phyloP scores from a whole-genome alignment of 2,113 vertebrate species.

The Cyanoliseus patagonus region DNA sequence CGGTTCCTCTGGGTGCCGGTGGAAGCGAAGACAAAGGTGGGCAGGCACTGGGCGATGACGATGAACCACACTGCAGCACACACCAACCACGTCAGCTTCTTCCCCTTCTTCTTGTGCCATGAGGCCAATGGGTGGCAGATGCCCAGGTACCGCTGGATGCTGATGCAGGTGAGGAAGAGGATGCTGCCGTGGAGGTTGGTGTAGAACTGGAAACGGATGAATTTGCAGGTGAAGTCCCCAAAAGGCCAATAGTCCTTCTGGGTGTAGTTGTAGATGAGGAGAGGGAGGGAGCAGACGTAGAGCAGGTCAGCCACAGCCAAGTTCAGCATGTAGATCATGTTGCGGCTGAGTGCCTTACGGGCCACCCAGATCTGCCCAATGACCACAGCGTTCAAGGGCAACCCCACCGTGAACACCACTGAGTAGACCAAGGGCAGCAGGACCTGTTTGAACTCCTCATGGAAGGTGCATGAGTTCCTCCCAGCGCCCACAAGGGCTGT shows the following conservation, averaged over 20 bases:
- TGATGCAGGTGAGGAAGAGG: constrained; percentile 97
- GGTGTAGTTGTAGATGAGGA: constrained; percentile 95
- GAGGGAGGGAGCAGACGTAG: constrained; percentile 91
- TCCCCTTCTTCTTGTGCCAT: constrained; percentile 88
- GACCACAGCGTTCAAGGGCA: constrained; percentile 86
- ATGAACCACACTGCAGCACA: constrained; percentile 84
- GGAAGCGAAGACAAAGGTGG: constrained; percentile 87
- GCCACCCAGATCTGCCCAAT: constrained; percentile 87
- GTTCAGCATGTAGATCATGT: constrained; percentile 91
- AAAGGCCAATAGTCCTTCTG: constrained; percentile 96
- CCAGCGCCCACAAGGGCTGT: accelerated
- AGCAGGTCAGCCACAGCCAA: constrained; percentile 89
- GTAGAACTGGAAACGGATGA: constrained; percentile 95
- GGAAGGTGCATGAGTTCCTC: constrained; percentile 83
- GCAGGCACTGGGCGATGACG: constrained; percentile 82
- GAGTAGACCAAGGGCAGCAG: constrained; percentile 89
- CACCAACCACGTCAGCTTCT: constrained; percentile 82
- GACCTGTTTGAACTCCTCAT: constrained; percentile 90
- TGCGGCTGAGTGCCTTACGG: constrained; percentile 79
- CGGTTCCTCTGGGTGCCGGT: constrained; percentile 91
- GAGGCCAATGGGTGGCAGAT: constrained; percentile 90
- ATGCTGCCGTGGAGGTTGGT: constrained; percentile 94
- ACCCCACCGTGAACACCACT: constrained; percentile 81
- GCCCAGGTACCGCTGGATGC: constrained; percentile 91
- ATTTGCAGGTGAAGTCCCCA: constrained; percentile 87